Conservation (phyloP, 1,140 invertebrate species). For the Drosophila biarmipes region DNA sequence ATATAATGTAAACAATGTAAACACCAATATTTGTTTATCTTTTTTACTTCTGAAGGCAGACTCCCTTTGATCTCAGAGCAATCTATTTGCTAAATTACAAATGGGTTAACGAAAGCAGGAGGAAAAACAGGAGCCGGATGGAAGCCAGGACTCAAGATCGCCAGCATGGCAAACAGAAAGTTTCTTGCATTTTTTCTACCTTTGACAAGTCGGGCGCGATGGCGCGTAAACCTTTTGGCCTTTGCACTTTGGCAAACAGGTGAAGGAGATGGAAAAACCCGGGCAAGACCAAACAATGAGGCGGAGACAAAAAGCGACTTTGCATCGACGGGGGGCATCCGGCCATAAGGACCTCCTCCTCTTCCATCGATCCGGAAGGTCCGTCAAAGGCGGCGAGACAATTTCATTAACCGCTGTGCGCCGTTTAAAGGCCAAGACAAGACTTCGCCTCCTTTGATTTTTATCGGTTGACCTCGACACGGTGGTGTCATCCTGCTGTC, state of each 20-base stretch:
- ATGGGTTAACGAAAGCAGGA: not conserved
- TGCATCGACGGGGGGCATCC: conserved; percentile 9
- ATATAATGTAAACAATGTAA: too few relatives aligned
- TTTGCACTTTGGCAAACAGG: conserved; percentile 44
- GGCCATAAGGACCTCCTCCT: not conserved
- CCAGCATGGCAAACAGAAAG: conserved; percentile 12
- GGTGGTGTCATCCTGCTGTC: conserved; percentile 11
- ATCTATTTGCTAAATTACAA: not conserved
- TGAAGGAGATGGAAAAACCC: not conserved
- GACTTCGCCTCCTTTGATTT: conserved; percentile 65
- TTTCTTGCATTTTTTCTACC: conserved; percentile 17
- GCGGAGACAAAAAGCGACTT: conserved; percentile 3
- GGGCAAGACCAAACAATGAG: conserved; percentile 1
- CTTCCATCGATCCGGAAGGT: conserved; percentile 12
- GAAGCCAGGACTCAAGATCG: not conserved
- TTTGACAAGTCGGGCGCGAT: conserved; percentile 52
- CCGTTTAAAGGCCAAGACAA: conserved; percentile 53
- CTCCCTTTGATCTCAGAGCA: not conserved
- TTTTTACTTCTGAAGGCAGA: not conserved
- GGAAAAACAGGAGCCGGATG: not conserved
- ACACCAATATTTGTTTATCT: not conserved
- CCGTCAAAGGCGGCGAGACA: conserved; percentile 44
- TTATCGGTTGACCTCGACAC: conserved; percentile 56
- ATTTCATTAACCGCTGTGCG: conserved; percentile 69
- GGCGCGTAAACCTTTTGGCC: conserved; percentile 63